Percentiles rank a stretch among this genome's conserved stretches.
Conservation (phyloP, 2,797 vertebrate species). For the Acipenser ruthenus region DNA sequence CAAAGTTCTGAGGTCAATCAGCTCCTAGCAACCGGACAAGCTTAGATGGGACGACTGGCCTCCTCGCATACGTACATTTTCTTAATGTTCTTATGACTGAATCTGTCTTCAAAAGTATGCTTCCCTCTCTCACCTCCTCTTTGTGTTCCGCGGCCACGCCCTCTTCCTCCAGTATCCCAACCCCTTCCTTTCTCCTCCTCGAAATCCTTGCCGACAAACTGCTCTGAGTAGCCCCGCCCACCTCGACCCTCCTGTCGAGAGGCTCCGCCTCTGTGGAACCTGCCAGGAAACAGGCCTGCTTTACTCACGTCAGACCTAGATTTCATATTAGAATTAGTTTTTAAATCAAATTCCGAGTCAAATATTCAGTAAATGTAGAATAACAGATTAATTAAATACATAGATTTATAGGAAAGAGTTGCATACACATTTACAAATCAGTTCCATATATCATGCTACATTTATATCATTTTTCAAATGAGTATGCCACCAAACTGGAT, state of each 20-base stretch:
- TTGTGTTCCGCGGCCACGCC: constrained; percentile 58
- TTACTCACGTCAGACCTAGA: background rate
- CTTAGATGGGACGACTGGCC: background rate
- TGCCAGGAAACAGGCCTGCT: constrained; percentile 31
- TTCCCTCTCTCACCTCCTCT: constrained; percentile 62
- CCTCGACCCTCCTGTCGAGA: constrained; percentile 64
- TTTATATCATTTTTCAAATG: too few species aligned
- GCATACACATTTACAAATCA: too few species aligned
- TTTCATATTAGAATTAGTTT: too few species aligned
- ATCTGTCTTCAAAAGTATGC: background rate
- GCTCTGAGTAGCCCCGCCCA: constrained; percentile 69
- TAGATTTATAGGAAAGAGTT: too few species aligned
- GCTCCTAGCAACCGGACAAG: background rate
- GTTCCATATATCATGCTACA: too few species aligned
- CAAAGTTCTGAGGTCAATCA: too few species aligned
- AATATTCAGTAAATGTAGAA: too few species aligned
- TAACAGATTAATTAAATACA: too few species aligned
- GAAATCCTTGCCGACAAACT: constrained; percentile 80
- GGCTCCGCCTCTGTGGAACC: constrained; percentile 74
- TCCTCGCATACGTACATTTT: background rate
- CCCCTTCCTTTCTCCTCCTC: constrained; percentile 79
- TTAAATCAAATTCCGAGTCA: too few species aligned
- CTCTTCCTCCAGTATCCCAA: constrained; percentile 71
- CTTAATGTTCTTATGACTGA: background rate
- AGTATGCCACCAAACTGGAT: too few species aligned